These are phyloP conservation scores for Hirundichthys speculiger DNA, from an alignment of 2,113 vertebrate species.

Conservation along the genomic window DNA sequence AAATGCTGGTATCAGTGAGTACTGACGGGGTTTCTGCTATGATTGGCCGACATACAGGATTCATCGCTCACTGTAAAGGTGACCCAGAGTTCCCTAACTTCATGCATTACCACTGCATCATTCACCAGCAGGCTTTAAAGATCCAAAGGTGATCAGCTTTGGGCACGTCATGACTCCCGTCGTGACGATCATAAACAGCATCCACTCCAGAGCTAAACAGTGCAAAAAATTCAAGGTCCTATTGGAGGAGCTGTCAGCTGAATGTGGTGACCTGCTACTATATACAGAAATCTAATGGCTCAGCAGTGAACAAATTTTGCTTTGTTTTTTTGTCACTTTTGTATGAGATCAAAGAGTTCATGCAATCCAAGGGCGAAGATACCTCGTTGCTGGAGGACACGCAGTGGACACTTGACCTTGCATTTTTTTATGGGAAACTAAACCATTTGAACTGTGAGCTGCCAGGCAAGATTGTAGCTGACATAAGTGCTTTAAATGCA, in stretches of 20 bases:
- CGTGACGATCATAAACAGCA: background rate
- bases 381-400: background rate
- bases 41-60: too few species aligned
- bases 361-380: constrained; percentile 8
- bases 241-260: constrained; percentile 35
- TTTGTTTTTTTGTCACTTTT: constrained; percentile 22
- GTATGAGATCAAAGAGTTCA: constrained; percentile 16
- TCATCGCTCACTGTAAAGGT: too few species aligned
- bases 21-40: too few species aligned
- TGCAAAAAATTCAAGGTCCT: constrained; percentile 36
- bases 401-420: constrained; percentile 1
- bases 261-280: constrained; percentile 43
- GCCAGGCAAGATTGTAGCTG: constrained; percentile 55
- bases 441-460: constrained; percentile 25
- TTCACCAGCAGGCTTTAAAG: too few species aligned
- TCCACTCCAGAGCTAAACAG: constrained; percentile 4
- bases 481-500: too few species aligned
- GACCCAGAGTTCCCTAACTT: too few species aligned
- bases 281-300: constrained; percentile 9
- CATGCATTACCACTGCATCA: too few species aligned
- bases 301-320: constrained; percentile 2
- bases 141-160: background rate
- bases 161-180: background rate
- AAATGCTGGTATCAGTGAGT: too few species aligned
- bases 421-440: constrained; percentile 36